A percentile compares a stretch with the other conserved stretches of the same genome.
These are phyloP conservation scores for Porites cylindrica DNA, from an alignment of 92 coral and sea anemone species.

Conservation along the genomic window DNA sequence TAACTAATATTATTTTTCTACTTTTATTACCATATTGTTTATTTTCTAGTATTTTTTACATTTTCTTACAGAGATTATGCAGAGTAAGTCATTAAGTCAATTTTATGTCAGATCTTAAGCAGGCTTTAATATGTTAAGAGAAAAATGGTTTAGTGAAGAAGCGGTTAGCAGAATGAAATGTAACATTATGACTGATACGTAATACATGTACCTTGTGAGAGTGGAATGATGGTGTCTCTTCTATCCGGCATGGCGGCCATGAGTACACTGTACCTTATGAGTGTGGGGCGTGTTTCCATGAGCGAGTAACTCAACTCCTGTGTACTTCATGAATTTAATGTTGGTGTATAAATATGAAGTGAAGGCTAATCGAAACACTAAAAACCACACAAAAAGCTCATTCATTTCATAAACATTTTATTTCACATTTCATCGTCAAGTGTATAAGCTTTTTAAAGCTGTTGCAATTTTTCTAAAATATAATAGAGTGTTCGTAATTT, in stretches of 20 bases:
- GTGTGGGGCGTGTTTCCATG: not conserved
- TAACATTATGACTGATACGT: not conserved
- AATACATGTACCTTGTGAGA: constrained; percentile 2
- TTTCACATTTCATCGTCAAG: not conserved
- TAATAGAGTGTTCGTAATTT: not conserved
- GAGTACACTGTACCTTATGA: not conserved
- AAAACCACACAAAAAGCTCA: not conserved
- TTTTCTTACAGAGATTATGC: too few species aligned
- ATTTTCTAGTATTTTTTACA: too few species aligned
- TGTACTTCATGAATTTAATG: not conserved
- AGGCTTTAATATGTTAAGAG: not conserved
- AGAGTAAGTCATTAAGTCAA: too few species aligned
- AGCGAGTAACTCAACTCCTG: not conserved
- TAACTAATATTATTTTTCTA: too few species aligned
- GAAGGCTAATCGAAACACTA: not conserved
- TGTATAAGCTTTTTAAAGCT: not conserved
- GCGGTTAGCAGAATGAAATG: not conserved
- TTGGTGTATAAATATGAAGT: not conserved
- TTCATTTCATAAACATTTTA: not conserved
- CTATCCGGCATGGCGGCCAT: too few species aligned
- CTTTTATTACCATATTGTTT: too few species aligned
- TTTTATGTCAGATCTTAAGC: too few species aligned
- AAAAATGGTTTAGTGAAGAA: not conserved
- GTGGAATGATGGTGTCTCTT: too few species aligned
- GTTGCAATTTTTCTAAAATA: not conserved